Base-by-base conservation (phyloP, 2,797 vertebrate species). In the Enteromius radiatus region DNA sequence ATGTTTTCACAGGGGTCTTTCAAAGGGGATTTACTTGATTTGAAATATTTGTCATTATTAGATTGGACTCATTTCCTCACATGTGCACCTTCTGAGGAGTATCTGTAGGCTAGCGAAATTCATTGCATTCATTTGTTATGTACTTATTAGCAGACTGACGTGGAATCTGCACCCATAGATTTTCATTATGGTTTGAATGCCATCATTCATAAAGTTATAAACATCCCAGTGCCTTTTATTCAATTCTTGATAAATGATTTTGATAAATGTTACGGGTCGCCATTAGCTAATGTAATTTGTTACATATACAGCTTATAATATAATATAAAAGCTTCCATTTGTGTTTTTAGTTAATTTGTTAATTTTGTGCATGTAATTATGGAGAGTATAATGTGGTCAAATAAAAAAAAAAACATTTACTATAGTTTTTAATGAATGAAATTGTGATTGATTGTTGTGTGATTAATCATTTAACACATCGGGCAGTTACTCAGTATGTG, bases 31-130 rank as follows among this genome's bases (percentile, higher is more conserved):
- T 52, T 36, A 68, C 21, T 26, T 52, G 21, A 54, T 54, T 38
- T 36, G 12, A 64, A 77, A 31, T 47, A 28, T 47, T 64, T 64
- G 59, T 45, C 41, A 63, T 78, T 52, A 41, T 38, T 67, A 52
- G 2, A 26, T 10, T 68, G 38, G 21, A 54, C 76, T 78, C 19
- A 45, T 63, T 76, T 76, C 17, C 31, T 70, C 23, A 5, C 38
- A 33, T 67, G 56, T 47, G 33, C 14, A 43, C 21, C 14, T 43
- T 45, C 43, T 38, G 33, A 67, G 64, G 9, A 19, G 19, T 52
- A 11, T 26, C 31, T 43, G 14, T 38, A 36, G 7, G 41, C 43
- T 65, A 11, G 12, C 52, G 21, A 65, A 36, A 52, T 52, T 67
- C 31, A 56, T 23, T 74, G 21, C 31, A 54, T 31, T 76, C 8